Base-by-base conservation (phyloP, 1,140 invertebrate species). In the Scylla paramamosain region DNA sequence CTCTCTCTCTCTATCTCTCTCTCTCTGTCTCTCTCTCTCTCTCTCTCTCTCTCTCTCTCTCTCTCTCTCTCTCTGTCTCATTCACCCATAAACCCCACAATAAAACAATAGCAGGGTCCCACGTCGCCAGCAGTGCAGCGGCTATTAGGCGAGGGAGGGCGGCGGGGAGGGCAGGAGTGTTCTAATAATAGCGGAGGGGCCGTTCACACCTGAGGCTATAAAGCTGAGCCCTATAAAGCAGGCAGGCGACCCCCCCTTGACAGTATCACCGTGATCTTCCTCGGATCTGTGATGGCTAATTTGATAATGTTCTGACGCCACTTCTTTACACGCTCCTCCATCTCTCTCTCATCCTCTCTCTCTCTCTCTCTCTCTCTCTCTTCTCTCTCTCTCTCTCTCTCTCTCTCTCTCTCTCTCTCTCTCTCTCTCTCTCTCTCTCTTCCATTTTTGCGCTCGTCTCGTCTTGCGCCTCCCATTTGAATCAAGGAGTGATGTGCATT, bases 251-350 rank as follows among this genome's bases (percentile, higher is more conserved):
- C n/a, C 67, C 67, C n/a, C n/a, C 67, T 20, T 77, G 67, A 77
- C 67, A 77, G 20, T 77, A 77, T 77, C 67, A n/a, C 25, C 67
- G 67, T 25, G 67, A 77, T 77, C 67, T 77, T 25, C 67, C 67
- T 77, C 67, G 67, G 67, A 77, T 77, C 67, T 77, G 12, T 77
- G 67, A 77, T 77, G 67, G 67, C 67, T 77, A 77, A 77, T 77
- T 77, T 77, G 67, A 77, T 77, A 77, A 77, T 77, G 67, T 77
- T 77, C 67, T 20, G 67, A 77, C 67, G 20, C 67, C 67, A 77
- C 67, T 77, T 77, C 67, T 77, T 77, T 77, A 77, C 67, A 77
- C n/a, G 67, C 20, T 77, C 67, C 20, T 77, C 67, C 20, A 77
- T 77, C 67, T 77, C 67, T 59, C 52, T 39, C 39, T 39, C 39